A percentile compares a stretch with the other conserved stretches of the same genome.
Conservation (phyloP, 2,113 vertebrate genomes). For the Corydoras sp. region DNA sequence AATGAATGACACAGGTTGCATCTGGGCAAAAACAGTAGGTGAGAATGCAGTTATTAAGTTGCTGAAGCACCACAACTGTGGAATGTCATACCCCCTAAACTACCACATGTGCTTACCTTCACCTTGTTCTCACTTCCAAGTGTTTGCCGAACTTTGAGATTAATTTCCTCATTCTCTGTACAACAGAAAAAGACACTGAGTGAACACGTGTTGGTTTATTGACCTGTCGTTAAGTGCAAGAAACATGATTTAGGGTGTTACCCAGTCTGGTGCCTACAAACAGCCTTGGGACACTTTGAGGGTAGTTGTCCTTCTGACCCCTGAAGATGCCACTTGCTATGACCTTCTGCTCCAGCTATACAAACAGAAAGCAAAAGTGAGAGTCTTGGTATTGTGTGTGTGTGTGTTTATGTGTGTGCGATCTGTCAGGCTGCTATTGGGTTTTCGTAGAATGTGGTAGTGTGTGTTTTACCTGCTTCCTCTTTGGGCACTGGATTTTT, state of each 20-base stretch:
- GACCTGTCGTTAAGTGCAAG: background rate
- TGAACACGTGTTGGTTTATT: background rate
- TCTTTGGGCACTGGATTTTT: background rate
- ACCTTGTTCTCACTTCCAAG: constrained; percentile 82
- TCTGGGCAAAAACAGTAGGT: too few relatives aligned
- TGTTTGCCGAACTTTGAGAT: constrained; percentile 79
- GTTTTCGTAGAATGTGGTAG: constrained; percentile 53
- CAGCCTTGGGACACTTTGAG: constrained; percentile 84
- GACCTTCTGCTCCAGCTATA: constrained; percentile 89
- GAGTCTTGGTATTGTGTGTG: background rate
- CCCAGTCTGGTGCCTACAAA: constrained; percentile 89
- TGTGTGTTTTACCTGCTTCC: constrained; percentile 21
- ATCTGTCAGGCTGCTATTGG: too few relatives aligned
- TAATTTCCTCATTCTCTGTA: constrained; percentile 86
- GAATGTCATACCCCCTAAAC: background rate
- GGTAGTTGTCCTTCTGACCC: constrained; percentile 91
- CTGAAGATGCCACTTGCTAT: constrained; percentile 92
- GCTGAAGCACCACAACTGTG: too few relatives aligned
- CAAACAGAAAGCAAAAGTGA: constrained; percentile 6
- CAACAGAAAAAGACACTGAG: background rate
- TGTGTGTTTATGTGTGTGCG: constrained; percentile 60
- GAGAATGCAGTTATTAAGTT: too few relatives aligned
- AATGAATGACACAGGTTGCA: too few relatives aligned
- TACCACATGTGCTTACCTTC: constrained; percentile 66
- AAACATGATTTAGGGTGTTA: constrained; percentile 46